phyloP scores from a whole-genome alignment of 2,888 invertebrate species.

The Agrotis segetum region DNA sequence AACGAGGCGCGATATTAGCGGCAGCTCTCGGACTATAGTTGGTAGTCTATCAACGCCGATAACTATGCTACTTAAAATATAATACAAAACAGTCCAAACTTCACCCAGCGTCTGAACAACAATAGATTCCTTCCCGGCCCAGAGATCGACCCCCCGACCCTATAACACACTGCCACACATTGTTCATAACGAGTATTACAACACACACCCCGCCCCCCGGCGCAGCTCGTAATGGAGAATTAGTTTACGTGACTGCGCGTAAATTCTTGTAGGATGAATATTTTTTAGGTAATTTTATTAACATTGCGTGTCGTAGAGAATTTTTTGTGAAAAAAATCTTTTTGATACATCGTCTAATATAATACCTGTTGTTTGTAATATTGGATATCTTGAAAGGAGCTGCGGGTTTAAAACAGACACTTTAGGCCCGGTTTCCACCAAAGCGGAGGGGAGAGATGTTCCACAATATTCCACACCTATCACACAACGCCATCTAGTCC shows the following conservation, averaged over 20 bases:
- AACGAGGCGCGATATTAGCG: conserved; percentile 52
- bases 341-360: no score
- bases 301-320: background rate
- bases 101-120: conserved; percentile 7
- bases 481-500: no score
- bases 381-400: no score
- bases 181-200: conserved; percentile 27
- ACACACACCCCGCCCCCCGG: background rate
- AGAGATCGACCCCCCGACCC: conserved; percentile 37
- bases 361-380: no score
- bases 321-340: background rate
- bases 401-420: no score
- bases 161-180: conserved; percentile 56
- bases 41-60: conserved; percentile 12
- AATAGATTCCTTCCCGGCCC: conserved; percentile 4
- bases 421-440: no score
- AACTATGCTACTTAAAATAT: no score
- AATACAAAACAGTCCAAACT: background rate
- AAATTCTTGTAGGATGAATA: conserved; percentile 7
- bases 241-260: conserved; percentile 51
- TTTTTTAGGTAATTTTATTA: conserved; percentile 4
- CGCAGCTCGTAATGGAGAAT: conserved; percentile 20
- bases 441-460: no score
- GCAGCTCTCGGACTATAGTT: conserved; percentile 31
- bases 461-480: no score